Base-by-base conservation (phyloP, 2,113 vertebrate species). In the Peromyscus maniculatus region DNA sequence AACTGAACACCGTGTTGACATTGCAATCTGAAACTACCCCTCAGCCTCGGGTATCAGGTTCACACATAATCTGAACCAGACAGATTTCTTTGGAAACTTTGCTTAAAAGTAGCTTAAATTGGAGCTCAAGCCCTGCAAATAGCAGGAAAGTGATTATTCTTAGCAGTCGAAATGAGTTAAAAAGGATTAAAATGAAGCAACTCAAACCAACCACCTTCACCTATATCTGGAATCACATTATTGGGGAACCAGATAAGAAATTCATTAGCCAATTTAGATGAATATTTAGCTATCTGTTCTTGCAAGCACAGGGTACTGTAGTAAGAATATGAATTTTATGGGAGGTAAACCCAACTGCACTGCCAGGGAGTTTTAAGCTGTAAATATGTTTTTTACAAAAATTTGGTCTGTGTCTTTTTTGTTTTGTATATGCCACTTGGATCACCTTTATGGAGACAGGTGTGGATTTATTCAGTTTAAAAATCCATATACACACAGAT, bases 51-150 rank as follows among this genome's bases (percentile, higher is more conserved):
- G 77, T 43, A 55, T 95, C 87, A 64, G 69, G 69, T 77, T 97
- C 94, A 94, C 82, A 77, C 78, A 90, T 97, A 89, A 90, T 97
- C 96, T 75, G 83, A 96, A 96, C 91, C 94, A 92, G 95, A 91
- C 57, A 84, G 64, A 75, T 96, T 93, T 89, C 82, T 87, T 84
- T 59, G 46, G 36, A 96, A 94, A 87, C 69, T 83, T 94, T 87
- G 83, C 69, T 94, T 78, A 93, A 96, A 93, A n/a, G 24, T 57
- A 93, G 72, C 88, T 90, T 78, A 43, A 69, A 46, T 28, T 90
- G 69, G 57, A 94, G 94, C 62, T 83, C 3, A 36, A 94, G 87
- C 77, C 62, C 22, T 67, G 12, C 43, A 88, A 21, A 52, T 84
- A 71, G 83, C 31, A 55, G 92, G n/a, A 75, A 83, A 95, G 31